A percentile compares a stretch with the other conserved stretches of the same genome.
phyloP scores from a whole-genome alignment of 2,797 vertebrate species.

The Lindbergichthys nudifrons region DNA sequence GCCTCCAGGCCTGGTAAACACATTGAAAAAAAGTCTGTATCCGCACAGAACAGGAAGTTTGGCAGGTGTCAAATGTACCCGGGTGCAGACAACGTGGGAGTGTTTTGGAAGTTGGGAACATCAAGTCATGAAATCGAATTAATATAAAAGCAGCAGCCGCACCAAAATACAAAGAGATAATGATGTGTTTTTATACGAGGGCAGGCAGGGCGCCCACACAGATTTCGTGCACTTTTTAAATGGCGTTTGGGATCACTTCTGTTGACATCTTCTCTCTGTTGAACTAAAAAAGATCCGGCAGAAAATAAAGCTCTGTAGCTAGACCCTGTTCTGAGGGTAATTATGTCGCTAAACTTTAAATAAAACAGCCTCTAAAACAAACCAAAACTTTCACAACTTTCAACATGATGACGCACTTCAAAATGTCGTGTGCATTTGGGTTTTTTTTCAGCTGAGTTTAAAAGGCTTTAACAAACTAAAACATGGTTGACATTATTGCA shows the following conservation, averaged over 20 bases:
- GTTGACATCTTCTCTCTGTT: slow-evolving; percentile 43
- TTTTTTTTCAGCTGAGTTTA: slow-evolving; percentile 12
- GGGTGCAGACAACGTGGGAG: slow-evolving; percentile 24
- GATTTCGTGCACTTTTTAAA: slow-evolving; percentile 40
- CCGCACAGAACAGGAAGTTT: slow-evolving; percentile 27
- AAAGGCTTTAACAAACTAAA: slow-evolving; percentile 14
- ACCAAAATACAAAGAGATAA: slow-evolving; percentile 49
- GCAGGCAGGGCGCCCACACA: slow-evolving; percentile 48
- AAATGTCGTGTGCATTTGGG: neutral
- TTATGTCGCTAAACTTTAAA: slow-evolving; percentile 29
- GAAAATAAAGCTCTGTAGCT: slow-evolving; percentile 23
- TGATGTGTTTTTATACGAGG: slow-evolving; percentile 48
- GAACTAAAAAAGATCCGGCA: slow-evolving; percentile 32
- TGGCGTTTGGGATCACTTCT: slow-evolving; percentile 52
- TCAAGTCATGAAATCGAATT: slow-evolving; percentile 40
- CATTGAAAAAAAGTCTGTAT: slow-evolving; percentile 5
- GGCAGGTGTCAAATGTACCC: slow-evolving; percentile 40
- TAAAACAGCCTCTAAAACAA: slow-evolving; percentile 16
- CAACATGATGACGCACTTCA: slow-evolving; percentile 4
- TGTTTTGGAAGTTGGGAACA: slow-evolving; percentile 34
- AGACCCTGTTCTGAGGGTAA: slow-evolving; percentile 1
- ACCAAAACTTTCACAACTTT: neutral
- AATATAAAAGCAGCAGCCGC: slow-evolving; percentile 37
- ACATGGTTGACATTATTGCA: slow-evolving; percentile 1
- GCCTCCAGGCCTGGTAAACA: slow-evolving; percentile 10